These are phyloP conservation scores for Sebastes diaconus DNA, from an alignment of 2,797 vertebrate species.

Conservation along the genomic window DNA sequence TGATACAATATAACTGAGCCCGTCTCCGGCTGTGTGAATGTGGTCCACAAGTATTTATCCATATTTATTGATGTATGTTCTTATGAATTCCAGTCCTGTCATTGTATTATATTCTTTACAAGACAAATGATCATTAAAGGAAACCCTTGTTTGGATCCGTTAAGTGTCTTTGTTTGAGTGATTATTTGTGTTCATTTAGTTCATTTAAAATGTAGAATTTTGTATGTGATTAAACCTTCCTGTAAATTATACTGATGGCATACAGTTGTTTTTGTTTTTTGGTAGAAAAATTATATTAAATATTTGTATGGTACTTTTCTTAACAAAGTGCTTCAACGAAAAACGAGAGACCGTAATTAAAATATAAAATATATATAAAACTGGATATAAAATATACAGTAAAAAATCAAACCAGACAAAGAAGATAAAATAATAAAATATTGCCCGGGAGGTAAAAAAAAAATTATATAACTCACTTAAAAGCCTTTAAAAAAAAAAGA, in stretches of 20 bases:
- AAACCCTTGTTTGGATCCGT: constrained; percentile 80
- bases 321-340: background rate
- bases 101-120: constrained; percentile 85
- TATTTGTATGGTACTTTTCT: background rate
- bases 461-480: no score
- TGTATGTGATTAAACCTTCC: background rate
- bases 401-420: no score
- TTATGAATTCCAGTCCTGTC: constrained; percentile 83
- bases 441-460: no score
- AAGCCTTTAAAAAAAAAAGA: no score
- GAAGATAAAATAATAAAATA: no score
- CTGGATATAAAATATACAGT: no score
- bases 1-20: constrained; percentile 17
- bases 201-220: background rate
- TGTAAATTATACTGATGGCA: background rate
- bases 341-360: background rate
- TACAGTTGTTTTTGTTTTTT: background rate
- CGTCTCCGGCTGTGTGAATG: constrained; percentile 65
- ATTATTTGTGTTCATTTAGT: constrained; percentile 38
- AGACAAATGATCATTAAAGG: constrained; percentile 83
- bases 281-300: background rate
- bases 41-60: constrained; percentile 76
- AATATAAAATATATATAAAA: no score
- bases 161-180: constrained; percentile 37
- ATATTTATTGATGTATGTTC: constrained; percentile 85